phyloP scores from a whole-genome alignment of 2,797 vertebrate species.

The Poeciliopsis presidionis region DNA sequence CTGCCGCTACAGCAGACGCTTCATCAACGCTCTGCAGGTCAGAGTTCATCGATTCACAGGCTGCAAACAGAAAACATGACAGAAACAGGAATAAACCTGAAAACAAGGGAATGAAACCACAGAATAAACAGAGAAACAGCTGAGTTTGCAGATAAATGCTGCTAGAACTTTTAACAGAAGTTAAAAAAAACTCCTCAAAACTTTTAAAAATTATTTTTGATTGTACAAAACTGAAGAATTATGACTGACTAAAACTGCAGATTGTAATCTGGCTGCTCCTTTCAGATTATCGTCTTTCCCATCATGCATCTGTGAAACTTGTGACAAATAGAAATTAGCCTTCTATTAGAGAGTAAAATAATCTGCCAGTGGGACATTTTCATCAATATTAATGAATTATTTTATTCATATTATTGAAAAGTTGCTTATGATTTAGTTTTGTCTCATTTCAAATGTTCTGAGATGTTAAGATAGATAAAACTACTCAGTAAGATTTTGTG shows the following conservation, averaged over 20 bases:
- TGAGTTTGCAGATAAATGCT: not conserved
- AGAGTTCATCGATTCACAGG: not conserved
- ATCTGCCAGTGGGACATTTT: too few species aligned
- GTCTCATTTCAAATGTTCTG: too few species aligned
- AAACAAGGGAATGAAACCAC: not conserved
- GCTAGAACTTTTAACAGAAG: not conserved
- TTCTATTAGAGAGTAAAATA: too few species aligned
- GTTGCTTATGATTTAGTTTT: too few species aligned
- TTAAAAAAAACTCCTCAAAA: not conserved
- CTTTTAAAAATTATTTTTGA: not conserved
- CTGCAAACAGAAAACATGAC: not conserved
- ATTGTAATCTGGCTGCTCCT: not conserved
- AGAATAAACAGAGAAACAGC: not conserved
- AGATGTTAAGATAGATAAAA: too few species aligned
- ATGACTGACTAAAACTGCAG: not conserved
- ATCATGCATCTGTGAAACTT: not conserved
- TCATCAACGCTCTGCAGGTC: too few species aligned
- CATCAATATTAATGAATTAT: too few species aligned
- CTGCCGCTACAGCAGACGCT: not conserved
- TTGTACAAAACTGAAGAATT: not conserved
- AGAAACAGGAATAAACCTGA: not conserved
- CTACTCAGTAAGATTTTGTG: too few species aligned
- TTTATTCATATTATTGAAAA: too few species aligned
- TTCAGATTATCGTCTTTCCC: too few species aligned
- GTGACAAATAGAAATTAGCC: too few species aligned